Evolutionary conservation across 2,113 vertebrate genomes (phyloP).

Genomic region (Tetrao urogallus): DNA sequence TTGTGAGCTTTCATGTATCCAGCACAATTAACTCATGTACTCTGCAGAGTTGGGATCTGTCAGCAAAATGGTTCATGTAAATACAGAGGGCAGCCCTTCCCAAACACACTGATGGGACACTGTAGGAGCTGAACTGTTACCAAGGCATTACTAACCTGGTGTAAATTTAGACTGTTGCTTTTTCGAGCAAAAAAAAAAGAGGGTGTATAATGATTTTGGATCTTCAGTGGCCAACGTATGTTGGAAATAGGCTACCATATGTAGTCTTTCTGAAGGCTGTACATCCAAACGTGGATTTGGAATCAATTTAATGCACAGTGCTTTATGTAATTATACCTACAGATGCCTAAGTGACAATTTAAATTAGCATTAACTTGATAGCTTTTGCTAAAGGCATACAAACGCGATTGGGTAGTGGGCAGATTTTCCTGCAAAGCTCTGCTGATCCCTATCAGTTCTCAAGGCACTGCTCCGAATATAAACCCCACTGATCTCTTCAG

Average conservation of each 20-base stretch:
- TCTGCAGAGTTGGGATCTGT: background rate
- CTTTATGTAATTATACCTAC: constrained; percentile 55
- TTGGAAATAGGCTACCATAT: constrained; percentile 4
- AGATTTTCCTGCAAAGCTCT: constrained; percentile 42
- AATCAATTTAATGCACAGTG: constrained; percentile 40
- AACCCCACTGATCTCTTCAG: background rate
- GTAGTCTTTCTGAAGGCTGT: background rate
- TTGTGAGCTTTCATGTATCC: background rate
- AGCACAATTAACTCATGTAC: background rate
- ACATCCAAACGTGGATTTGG: background rate
- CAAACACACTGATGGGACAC: background rate
- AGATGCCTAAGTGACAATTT: constrained; percentile 51
- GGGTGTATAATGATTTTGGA: background rate
- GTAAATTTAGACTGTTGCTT: background rate
- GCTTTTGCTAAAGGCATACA: constrained; percentile 34
- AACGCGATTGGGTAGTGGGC: background rate
- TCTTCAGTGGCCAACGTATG: background rate
- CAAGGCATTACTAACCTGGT: background rate
- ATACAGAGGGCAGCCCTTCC: background rate
- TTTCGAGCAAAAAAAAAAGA: background rate
- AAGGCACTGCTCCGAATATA: background rate
- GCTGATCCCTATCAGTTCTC: background rate
- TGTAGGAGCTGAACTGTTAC: background rate
- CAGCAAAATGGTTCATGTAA: background rate
- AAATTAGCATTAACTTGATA: constrained; percentile 46